A percentile compares a stretch with the other conserved stretches of the same genome.
Conservation (phyloP, 2,888 invertebrate genomes). For the Spodoptera exigua region DNA sequence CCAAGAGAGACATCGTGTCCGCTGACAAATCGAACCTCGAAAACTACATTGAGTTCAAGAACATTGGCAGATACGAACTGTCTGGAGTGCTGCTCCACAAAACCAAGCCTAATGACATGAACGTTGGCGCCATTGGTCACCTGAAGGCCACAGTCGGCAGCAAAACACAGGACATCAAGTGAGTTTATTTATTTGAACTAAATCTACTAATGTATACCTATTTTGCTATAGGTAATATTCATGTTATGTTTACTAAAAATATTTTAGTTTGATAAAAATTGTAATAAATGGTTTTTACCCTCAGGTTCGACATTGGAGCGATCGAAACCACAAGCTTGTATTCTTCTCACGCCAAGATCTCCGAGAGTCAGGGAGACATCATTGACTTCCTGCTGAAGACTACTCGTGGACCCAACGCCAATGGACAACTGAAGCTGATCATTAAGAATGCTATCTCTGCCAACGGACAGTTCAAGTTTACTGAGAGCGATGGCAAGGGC, state of each 20-base stretch:
- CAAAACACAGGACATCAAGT: slow-evolving; percentile 89
- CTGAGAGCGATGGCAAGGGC: slow-evolving; percentile 91
- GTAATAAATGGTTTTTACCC: not conserved
- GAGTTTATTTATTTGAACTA: slow-evolving; percentile 66
- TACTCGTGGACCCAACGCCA: slow-evolving; percentile 76
- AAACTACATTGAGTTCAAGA: slow-evolving; percentile 89
- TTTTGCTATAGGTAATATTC: no score
- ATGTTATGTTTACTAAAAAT: no score
- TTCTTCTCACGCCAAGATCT: slow-evolving; percentile 88
- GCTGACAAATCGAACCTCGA: slow-evolving; percentile 90
- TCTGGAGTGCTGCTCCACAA: slow-evolving; percentile 89
- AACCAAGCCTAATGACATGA: slow-evolving; percentile 86
- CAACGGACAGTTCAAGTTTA: slow-evolving; percentile 90
- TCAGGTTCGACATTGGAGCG: slow-evolving; percentile 84
- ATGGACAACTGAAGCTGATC: slow-evolving; percentile 87
- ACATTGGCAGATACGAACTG: slow-evolving; percentile 90
- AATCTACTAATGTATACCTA: no score
- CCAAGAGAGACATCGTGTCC: slow-evolving; percentile 88
- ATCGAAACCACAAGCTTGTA: slow-evolving; percentile 80
- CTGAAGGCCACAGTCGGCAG: slow-evolving; percentile 85
- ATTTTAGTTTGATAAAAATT: no score
- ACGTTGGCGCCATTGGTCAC: slow-evolving; percentile 88
- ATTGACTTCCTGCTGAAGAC: slow-evolving; percentile 89
- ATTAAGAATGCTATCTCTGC: slow-evolving; percentile 90
- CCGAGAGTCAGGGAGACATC: slow-evolving; percentile 80